These are phyloP conservation scores for Coptodon bakossiorum DNA, from an alignment of 2,113 vertebrate species.

Conservation along the genomic window DNA sequence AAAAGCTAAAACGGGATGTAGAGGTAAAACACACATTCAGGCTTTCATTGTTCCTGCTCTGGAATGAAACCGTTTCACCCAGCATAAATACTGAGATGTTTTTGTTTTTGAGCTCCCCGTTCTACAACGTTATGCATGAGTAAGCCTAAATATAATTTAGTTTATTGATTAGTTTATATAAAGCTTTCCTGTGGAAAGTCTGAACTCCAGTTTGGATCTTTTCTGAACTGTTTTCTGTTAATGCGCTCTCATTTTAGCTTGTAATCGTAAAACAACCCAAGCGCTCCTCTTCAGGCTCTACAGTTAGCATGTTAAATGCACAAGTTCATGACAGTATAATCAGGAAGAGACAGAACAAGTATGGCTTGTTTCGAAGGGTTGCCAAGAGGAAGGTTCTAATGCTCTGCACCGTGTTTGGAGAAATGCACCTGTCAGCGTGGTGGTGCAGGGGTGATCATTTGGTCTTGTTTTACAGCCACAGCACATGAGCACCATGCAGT, in stretches of 20 bases:
- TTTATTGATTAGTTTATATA: neutral
- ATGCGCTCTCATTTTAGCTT: neutral
- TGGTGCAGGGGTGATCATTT: accelerated
- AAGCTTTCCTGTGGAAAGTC: neutral
- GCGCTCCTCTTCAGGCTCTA: accelerated
- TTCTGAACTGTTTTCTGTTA: neutral
- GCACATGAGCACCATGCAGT: neutral
- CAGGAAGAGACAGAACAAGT: neutral
- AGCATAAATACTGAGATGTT: neutral
- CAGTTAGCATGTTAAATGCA: accelerated
- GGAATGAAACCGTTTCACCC: accelerated
- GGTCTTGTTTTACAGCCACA: neutral
- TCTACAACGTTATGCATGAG: neutral
- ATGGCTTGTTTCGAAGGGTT: accelerated
- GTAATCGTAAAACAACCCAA: neutral
- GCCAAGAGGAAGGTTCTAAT: neutral
- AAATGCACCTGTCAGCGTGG: neutral
- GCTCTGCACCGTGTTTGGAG: neutral
- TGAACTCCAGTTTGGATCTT: neutral
- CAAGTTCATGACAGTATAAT: neutral
- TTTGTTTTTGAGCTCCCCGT: neutral
- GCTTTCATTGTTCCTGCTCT: neutral
- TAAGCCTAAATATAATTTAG: neutral
- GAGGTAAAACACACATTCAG: conserved; percentile 72
- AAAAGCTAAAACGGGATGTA: conserved; percentile 89